These are phyloP conservation scores for Bufo gargarizans DNA, from an alignment of 2,113 vertebrate genomes.

Conservation along the genomic window DNA sequence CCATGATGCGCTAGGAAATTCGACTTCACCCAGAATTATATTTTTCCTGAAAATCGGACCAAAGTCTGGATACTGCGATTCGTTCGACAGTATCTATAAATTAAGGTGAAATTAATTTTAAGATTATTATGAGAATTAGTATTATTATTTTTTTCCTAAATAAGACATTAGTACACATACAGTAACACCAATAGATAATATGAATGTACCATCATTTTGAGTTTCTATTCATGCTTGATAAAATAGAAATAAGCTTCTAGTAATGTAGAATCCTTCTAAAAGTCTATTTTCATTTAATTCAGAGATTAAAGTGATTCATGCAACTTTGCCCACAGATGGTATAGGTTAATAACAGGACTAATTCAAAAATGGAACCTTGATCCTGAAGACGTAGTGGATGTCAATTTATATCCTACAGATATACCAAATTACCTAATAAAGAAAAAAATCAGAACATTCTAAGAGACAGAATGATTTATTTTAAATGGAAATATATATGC, in stretches of 20 bases:
- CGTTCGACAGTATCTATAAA: too few relatives aligned
- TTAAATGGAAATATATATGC: conserved; percentile 18
- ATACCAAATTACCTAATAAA: conserved; percentile 12
- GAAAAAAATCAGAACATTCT: conserved; percentile 3
- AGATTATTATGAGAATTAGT: neutral
- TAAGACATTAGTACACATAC: neutral
- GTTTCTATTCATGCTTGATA: neutral
- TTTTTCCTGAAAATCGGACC: too few relatives aligned
- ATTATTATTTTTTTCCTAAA: neutral
- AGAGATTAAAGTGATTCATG: conserved; percentile 22
- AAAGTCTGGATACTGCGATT: too few relatives aligned
- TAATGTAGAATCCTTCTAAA: neutral
- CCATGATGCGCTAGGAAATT: too few relatives aligned
- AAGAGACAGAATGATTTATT: conserved; percentile 8
- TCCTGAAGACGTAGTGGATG: conserved; percentile 4
- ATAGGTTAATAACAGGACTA: conserved; percentile 26
- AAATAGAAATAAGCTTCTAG: conserved; percentile 8
- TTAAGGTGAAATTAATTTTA: neutral
- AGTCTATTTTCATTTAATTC: conserved; percentile 21
- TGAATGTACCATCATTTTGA: neutral
- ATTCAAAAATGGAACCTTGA: conserved; percentile 16
- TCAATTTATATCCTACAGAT: conserved; percentile 12
- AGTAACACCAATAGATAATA: neutral
- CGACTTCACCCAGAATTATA: too few relatives aligned
- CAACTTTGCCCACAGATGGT: conserved; percentile 25